phyloP scores from a whole-genome alignment of 2,797 vertebrate genomes.

The Rousettus madagascariensis region DNA sequence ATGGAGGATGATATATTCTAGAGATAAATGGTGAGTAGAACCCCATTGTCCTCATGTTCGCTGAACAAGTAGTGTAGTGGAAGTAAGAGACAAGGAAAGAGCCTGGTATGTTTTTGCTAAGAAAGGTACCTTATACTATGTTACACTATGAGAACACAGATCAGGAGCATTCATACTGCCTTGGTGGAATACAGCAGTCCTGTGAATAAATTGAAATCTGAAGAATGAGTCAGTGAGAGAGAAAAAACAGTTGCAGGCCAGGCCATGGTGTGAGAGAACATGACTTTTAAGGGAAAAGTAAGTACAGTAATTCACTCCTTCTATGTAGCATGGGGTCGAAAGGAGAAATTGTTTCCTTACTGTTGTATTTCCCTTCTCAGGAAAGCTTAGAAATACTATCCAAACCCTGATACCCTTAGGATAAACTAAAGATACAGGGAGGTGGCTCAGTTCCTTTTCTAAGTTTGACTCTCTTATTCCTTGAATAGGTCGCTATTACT shows the following conservation, averaged over 20 bases:
- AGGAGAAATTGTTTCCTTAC: not conserved
- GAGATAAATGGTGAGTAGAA: not conserved
- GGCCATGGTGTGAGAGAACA: not conserved
- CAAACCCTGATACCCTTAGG: not conserved
- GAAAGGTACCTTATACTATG: not conserved
- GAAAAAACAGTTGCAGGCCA: not conserved
- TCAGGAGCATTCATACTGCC: not conserved
- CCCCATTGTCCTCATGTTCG: not conserved
- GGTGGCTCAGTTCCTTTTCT: not conserved
- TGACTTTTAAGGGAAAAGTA: not conserved
- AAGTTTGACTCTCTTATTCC: not conserved
- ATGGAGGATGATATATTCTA: not conserved
- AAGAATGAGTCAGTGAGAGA: not conserved
- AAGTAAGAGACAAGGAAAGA: not conserved
- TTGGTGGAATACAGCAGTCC: not conserved
- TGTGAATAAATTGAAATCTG: not conserved
- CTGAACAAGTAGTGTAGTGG: not conserved
- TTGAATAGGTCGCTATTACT: not conserved
- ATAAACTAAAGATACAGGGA: not conserved
- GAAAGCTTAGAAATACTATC: not conserved
- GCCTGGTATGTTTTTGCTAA: not conserved
- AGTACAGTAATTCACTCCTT: not conserved
- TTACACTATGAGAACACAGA: not conserved
- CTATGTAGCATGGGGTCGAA: not conserved
- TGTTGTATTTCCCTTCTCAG: not conserved